Evolutionary conservation across 1,140 invertebrate genomes (phyloP).

Genomic region (Halotydeus destructor): DNA sequence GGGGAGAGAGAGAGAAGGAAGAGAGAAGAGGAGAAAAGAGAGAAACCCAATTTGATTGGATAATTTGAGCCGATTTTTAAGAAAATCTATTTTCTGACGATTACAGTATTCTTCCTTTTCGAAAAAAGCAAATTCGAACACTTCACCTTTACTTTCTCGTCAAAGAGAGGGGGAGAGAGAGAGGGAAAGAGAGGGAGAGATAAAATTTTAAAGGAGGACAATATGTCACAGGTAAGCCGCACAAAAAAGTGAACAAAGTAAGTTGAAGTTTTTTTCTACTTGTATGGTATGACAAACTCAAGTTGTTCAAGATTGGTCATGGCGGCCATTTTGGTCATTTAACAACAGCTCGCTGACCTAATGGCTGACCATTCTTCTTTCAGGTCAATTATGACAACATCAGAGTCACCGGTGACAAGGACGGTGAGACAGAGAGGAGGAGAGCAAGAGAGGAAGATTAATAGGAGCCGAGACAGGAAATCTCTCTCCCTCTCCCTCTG

Average conservation of each 20-base stretch:
- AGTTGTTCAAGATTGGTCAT: not conserved
- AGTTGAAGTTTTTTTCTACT: not conserved
- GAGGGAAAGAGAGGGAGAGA: not conserved
- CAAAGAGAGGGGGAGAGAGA: not conserved
- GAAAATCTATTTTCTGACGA: not conserved
- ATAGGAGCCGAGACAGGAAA: constrained; percentile 1
- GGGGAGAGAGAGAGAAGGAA: not conserved
- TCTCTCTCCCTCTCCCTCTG: too few relatives aligned
- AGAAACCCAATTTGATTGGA: too few relatives aligned
- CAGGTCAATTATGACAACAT: too few relatives aligned
- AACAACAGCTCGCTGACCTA: too few relatives aligned
- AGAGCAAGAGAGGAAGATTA: not conserved
- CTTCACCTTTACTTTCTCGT: not conserved
- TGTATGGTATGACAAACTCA: not conserved
- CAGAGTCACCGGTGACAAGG: not conserved
- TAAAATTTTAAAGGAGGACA: too few relatives aligned
- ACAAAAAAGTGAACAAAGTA: not conserved
- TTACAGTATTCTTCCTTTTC: not conserved
- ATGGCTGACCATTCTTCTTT: too few relatives aligned
- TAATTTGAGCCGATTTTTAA: too few relatives aligned
- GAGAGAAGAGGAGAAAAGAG: not conserved
- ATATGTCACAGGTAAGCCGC: too few relatives aligned
- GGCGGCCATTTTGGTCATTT: not conserved
- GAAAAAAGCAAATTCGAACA: too few relatives aligned
- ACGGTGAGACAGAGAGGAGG: too few relatives aligned